Conservation (phyloP, 2,888 invertebrate genomes). For the Campoplex nolae region DNA sequence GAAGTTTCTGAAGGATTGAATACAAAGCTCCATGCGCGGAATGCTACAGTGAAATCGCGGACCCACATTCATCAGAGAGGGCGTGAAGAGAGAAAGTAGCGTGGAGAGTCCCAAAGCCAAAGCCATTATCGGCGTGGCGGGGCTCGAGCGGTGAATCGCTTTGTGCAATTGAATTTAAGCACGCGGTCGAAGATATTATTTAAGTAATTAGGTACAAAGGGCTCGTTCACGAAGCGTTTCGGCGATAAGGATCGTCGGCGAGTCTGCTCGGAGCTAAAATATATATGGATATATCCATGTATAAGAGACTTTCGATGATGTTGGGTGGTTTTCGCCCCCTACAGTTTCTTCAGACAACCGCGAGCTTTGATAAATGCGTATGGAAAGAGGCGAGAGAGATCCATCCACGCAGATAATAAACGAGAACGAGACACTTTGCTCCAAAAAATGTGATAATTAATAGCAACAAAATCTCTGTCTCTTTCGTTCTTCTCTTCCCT, state of each 20-base stretch:
- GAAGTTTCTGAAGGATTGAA: constrained; percentile 2
- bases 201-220: constrained; percentile 84
- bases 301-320: constrained; percentile 10
- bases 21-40: constrained; percentile 24
- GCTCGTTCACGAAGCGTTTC: constrained; percentile 80
- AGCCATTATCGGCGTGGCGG: constrained; percentile 80
- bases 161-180: constrained; percentile 83
- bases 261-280: background rate
- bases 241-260: constrained; percentile 74
- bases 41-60: constrained; percentile 51
- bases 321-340: constrained; percentile 60
- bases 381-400: background rate
- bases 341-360: constrained; percentile 74
- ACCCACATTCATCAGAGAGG: constrained; percentile 81
- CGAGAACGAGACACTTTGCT: constrained; percentile 20
- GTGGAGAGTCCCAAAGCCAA: constrained; percentile 77
- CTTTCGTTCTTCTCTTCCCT: background rate
- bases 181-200: constrained; percentile 84
- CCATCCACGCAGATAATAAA: constrained; percentile 24
- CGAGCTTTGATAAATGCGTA: constrained; percentile 38
- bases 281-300: background rate
- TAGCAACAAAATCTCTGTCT: background rate
- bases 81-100: constrained; percentile 71
- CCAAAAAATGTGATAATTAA: constrained; percentile 17
- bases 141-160: constrained; percentile 64